Evolutionary conservation across 2,888 invertebrate genomes (phyloP).

Genomic region (Stenotaenia linearis): DNA sequence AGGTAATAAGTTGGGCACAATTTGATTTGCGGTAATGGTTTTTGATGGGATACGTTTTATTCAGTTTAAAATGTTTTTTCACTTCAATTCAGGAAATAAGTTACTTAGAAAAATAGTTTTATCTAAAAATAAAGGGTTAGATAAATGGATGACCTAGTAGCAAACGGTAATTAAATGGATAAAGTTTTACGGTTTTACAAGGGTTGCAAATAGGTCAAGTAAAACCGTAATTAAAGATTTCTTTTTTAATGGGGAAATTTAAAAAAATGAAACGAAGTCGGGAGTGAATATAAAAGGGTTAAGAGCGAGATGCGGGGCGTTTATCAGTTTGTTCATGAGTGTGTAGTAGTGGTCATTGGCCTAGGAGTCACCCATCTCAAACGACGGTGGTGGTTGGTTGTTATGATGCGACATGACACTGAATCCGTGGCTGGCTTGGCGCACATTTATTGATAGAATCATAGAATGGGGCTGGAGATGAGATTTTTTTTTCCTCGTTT

Average conservation of each 20-base stretch:
- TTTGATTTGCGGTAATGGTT: background rate
- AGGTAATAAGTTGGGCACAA: background rate
- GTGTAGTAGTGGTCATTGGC: conserved; percentile 24
- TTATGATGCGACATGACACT: conserved; percentile 26
- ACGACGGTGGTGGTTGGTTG: conserved; percentile 9
- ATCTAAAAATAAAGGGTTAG: background rate
- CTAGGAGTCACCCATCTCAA: conserved; percentile 26
- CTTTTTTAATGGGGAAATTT: background rate
- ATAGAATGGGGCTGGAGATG: background rate
- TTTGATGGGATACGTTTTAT: background rate
- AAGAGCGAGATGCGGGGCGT: conserved; percentile 6
- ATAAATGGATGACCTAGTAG: conserved; percentile 9
- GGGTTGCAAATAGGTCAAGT: conserved; percentile 17
- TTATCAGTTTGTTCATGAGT: background rate
- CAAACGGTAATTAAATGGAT: background rate
- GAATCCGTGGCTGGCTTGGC: conserved; percentile 11
- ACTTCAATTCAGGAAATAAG: background rate
- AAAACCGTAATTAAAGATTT: background rate
- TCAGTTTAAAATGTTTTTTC: background rate
- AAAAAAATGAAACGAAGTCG: background rate
- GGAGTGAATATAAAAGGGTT: background rate
- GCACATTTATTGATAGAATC: conserved; percentile 26
- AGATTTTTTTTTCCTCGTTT: background rate
- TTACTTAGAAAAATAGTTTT: background rate
- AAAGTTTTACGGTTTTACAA: background rate